Evolutionary conservation across 2,113 vertebrate species (phyloP).

Genomic region (Poeciliopsis prolifica): DNA sequence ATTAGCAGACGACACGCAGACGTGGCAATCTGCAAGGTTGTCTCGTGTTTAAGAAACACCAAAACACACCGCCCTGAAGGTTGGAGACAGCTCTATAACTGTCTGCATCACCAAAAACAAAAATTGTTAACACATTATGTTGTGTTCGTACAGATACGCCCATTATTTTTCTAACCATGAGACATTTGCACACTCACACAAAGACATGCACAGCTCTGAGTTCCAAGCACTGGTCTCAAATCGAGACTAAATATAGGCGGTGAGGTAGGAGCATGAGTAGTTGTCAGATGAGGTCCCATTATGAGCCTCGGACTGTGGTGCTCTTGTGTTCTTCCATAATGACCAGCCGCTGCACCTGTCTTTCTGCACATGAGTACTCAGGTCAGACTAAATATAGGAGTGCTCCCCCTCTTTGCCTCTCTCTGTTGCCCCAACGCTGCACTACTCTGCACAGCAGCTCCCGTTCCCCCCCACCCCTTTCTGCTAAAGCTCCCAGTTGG

Average conservation of each 20-base stretch:
- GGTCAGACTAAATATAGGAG: conserved; percentile 80
- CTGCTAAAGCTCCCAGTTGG: conserved; percentile 38
- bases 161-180: conserved; percentile 30
- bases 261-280: conserved; percentile 60
- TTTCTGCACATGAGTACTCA: conserved; percentile 69
- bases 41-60: conserved; percentile 38
- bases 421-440: conserved; percentile 43
- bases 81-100: conserved; percentile 44
- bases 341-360: conserved; percentile 78
- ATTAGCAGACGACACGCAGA: conserved; percentile 33
- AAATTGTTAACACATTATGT: conserved; percentile 22
- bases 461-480: conserved; percentile 5
- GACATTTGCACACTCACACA: conserved; percentile 45
- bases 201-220: conserved; percentile 26
- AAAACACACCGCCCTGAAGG: conserved; percentile 35
- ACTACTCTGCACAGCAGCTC: conserved; percentile 14
- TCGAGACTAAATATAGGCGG: conserved; percentile 66
- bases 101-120: conserved; percentile 44
- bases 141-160: conserved; percentile 51
- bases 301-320: conserved; percentile 62
- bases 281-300: conserved; percentile 73
- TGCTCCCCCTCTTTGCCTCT: conserved; percentile 43
- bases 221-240: conserved; percentile 29
- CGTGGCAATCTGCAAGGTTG: conserved; percentile 28
- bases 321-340: conserved; percentile 78